Conservation (phyloP, 2,888 invertebrate species). For the Thereva nobilitata region DNA sequence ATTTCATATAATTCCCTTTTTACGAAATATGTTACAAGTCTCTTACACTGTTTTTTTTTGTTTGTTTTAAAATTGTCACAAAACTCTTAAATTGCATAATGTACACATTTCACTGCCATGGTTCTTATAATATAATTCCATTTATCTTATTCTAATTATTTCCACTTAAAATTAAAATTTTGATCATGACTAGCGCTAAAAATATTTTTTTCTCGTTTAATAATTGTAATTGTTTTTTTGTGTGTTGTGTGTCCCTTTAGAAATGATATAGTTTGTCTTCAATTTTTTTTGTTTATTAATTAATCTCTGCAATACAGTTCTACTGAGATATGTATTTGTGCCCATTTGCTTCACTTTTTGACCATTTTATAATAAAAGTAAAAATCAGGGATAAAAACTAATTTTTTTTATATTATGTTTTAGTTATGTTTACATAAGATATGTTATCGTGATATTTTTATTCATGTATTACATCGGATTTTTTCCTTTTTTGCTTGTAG, state of each 20-base stretch:
- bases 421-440: constrained; percentile 8
- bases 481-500: too few species aligned
- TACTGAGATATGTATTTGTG: constrained; percentile 40
- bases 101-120: constrained; percentile 11
- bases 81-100: constrained; percentile 28
- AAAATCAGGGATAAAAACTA: constrained; percentile 6
- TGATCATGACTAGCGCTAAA: too few species aligned
- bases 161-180: too few species aligned
- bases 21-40: constrained; percentile 33
- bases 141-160: too few species aligned
- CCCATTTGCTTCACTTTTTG: constrained; percentile 30
- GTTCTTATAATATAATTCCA: too few species aligned
- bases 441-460: neutral
- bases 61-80: constrained; percentile 11
- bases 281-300: constrained; percentile 2
- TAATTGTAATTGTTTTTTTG: too few species aligned
- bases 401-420: constrained; percentile 2
- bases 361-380: constrained; percentile 3
- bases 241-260: constrained; percentile 8
- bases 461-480: too few species aligned
- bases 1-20: constrained; percentile 24
- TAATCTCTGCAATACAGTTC: constrained; percentile 20
- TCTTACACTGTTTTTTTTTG: constrained; percentile 14
- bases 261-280: constrained; percentile 20
- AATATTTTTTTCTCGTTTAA: too few species aligned